These are phyloP conservation scores for Calameuta filiformis DNA, from an alignment of 2,888 invertebrate species.

Conservation along the genomic window DNA sequence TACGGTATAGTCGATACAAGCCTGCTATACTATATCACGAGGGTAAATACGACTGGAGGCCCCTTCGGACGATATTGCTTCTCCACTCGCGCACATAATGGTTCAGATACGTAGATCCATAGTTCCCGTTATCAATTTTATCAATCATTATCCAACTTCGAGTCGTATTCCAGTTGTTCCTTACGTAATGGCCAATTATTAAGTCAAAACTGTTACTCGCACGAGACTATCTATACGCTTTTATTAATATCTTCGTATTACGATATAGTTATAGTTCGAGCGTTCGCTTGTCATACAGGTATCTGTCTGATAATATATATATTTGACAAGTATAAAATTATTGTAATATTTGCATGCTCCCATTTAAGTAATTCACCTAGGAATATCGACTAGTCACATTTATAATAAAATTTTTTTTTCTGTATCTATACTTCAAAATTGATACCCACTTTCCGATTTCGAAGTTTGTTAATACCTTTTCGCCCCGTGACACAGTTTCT, in stretches of 20 bases:
- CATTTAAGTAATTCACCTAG: neutral
- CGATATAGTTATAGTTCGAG: too few relatives aligned
- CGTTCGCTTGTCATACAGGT: too few relatives aligned
- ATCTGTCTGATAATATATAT: neutral
- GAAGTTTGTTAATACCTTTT: neutral
- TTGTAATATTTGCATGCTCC: neutral
- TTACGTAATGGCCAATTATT: neutral
- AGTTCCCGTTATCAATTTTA: neutral
- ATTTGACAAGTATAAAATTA: too few relatives aligned
- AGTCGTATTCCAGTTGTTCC: neutral
- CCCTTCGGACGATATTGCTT: neutral
- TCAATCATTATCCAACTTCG: neutral
- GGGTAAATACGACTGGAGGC: neutral
- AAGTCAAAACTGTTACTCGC: neutral
- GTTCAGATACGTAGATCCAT: neutral
- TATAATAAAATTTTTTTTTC: too few relatives aligned
- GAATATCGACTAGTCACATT: neutral
- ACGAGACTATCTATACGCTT: neutral
- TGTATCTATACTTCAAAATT: neutral
- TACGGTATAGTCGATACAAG: neutral
- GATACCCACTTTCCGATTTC: neutral
- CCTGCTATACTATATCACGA: neutral
- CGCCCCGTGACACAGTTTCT: neutral
- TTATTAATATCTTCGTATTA: neutral
- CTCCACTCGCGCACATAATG: neutral